Base-by-base conservation (phyloP, 2,113 vertebrate genomes). In the Lycaon pictus region DNA sequence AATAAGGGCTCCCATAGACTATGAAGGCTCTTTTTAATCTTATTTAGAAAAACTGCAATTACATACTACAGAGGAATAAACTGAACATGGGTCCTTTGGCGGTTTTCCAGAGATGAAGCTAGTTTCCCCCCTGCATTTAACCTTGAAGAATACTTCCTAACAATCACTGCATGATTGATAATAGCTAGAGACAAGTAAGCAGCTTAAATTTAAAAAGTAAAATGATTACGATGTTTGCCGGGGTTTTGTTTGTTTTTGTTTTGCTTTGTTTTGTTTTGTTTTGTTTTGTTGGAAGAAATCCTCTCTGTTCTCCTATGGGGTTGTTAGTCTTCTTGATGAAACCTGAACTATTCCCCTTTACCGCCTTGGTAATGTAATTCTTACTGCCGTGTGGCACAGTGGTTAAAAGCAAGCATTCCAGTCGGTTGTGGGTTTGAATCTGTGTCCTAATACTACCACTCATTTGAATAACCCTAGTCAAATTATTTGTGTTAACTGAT, bases 41-140 rank as follows among this genome's bases (percentile, higher is more conserved):
- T 94, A 90, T 97, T 98, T 97, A 92, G 88, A 84, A 96, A 95
- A 90, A 69, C 58, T 17, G 83, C 86, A 83, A 93, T 97, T 97
- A 88, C 3, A 90, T 7, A 43, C 55, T 62, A 55, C 35, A 80
- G 80, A 79, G 63, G 25, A 88, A 93, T 1, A 13, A 79, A 83
- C 22, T 48, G 51, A 86, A 56, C 51, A 13, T 27, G 82, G 90
- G 79, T 63, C 55, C 67, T 85, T 29, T 77, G 79, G 88, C 90
- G 72, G 48, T 32, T 80, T 96, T 58, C 90, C 86, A 93, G 22
- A 84, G 22, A 77, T 2, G 51, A 71, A 97, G 65, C 43, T 69
- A 71, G 87, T 53, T 82, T 86, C 11, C n/a, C 83, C 60, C 71
- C 65, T 88, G 0, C 56, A 32, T 67, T 96, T 96, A 94, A 98